Evolutionary conservation across 2,888 invertebrate genomes (phyloP).

Genomic region (Troglohyphantes excavatus): DNA sequence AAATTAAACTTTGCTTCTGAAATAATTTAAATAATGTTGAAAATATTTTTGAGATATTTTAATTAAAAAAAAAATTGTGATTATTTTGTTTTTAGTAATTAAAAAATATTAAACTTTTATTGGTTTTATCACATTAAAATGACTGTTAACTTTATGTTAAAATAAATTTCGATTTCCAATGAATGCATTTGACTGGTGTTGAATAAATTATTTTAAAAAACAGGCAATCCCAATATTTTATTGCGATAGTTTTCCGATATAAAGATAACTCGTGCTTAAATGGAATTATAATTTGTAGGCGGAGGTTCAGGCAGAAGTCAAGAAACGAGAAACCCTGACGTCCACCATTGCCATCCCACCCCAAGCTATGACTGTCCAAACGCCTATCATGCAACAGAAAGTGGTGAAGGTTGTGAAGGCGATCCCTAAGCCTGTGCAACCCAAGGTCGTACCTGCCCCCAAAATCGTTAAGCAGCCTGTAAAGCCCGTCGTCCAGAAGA

Average conservation of each 20-base stretch:
- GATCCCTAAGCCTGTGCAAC: slow-evolving; percentile 19
- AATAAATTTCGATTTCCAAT: too few relatives aligned
- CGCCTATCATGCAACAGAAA: slow-evolving; percentile 25
- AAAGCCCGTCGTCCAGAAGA: neutral
- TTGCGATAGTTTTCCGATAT: neutral
- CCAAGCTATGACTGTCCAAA: slow-evolving; percentile 57
- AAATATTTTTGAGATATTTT: too few relatives aligned
- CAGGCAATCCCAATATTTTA: too few relatives aligned
- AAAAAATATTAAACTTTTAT: too few relatives aligned
- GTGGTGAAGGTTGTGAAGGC: slow-evolving; percentile 28
- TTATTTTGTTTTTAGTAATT: too few relatives aligned
- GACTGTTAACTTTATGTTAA: too few relatives aligned
- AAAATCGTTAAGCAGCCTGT: neutral
- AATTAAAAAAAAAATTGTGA: too few relatives aligned
- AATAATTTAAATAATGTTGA: too few relatives aligned
- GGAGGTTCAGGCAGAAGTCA: slow-evolving; percentile 79
- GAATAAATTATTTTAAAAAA: too few relatives aligned
- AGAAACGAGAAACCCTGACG: slow-evolving; percentile 71
- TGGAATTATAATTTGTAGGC: slow-evolving; percentile 19
- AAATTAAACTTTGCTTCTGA: too few relatives aligned
- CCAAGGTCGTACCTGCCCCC: neutral
- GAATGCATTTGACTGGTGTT: too few relatives aligned
- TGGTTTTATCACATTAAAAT: too few relatives aligned
- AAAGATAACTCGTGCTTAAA: neutral
- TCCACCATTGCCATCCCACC: slow-evolving; percentile 57